A percentile compares a stretch with the other conserved stretches of the same genome.
Evolutionary conservation across 2,888 invertebrate genomes (phyloP).

Genomic region (Pseudococcus longispinus): DNA sequence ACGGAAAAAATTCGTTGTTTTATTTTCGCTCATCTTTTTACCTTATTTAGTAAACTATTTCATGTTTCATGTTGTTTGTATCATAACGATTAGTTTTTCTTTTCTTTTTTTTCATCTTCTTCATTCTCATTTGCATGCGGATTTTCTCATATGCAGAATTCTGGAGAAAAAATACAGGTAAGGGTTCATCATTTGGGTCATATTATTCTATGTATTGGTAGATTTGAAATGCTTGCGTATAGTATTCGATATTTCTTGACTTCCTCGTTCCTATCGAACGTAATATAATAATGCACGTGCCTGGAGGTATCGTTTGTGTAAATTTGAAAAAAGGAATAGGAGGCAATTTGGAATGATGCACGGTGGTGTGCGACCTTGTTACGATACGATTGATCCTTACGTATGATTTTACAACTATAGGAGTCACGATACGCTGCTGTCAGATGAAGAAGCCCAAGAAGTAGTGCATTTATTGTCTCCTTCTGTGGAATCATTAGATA

Average conservation of each 20-base stretch:
- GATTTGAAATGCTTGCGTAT: background rate
- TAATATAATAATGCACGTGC: background rate
- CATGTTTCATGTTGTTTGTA: slow-evolving; percentile 54
- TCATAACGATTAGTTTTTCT: slow-evolving; percentile 54
- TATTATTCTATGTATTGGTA: background rate
- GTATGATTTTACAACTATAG: slow-evolving; percentile 44
- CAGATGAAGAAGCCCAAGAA: slow-evolving; percentile 90
- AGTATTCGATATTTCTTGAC: background rate
- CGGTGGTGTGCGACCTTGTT: background rate
- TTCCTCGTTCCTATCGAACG: background rate
- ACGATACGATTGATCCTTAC: slow-evolving; percentile 10
- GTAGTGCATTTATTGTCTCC: slow-evolving; percentile 81
- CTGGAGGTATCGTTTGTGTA: background rate
- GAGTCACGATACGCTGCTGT: slow-evolving; percentile 68
- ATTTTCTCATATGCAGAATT: slow-evolving; percentile 58
- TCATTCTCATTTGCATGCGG: slow-evolving; percentile 60
- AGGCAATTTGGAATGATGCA: background rate
- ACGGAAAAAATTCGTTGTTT: background rate
- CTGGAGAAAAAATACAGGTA: slow-evolving; percentile 58
- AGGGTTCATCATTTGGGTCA: slow-evolving; percentile 38
- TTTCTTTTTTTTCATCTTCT: slow-evolving; percentile 60
- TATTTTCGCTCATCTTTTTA: slow-evolving; percentile 35
- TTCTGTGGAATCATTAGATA: slow-evolving; percentile 58
- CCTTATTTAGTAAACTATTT: slow-evolving; percentile 55
- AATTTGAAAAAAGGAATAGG: background rate